These are phyloP conservation scores for Chloromyia formosa DNA, from an alignment of 2,888 invertebrate genomes.

Conservation along the genomic window DNA sequence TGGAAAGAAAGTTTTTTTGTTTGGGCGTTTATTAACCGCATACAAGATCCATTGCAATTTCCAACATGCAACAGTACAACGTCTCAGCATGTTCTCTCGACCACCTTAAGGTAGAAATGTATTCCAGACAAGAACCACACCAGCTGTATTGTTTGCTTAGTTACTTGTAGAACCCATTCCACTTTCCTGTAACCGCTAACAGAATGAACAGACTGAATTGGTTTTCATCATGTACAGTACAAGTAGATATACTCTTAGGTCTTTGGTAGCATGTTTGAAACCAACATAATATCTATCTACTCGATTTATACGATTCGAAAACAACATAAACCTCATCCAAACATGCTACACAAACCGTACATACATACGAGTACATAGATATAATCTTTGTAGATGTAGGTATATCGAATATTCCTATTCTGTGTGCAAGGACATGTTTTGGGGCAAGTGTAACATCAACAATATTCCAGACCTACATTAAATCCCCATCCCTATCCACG, in stretches of 20 bases:
- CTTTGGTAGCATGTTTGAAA: conserved; percentile 6
- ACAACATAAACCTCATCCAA: conserved; percentile 20
- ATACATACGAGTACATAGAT: too few relatives aligned
- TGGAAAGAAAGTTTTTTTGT: neutral
- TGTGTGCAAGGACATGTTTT: conserved; percentile 38
- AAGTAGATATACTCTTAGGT: conserved; percentile 5
- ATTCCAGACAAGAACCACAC: conserved; percentile 34
- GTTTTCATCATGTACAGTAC: conserved; percentile 39
- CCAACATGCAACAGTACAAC: conserved; percentile 11
- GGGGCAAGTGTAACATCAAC: conserved; percentile 43
- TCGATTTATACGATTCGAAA: conserved; percentile 29
- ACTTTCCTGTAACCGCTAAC: conserved; percentile 31
- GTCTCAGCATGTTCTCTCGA: conserved; percentile 32
- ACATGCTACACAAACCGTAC: neutral
- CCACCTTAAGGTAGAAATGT: conserved; percentile 35
- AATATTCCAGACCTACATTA: conserved; percentile 36
- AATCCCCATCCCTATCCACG: conserved; percentile 18
- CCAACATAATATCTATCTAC: conserved; percentile 7
- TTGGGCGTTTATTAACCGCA: conserved; percentile 32
- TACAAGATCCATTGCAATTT: conserved; percentile 14
- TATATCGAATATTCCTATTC: conserved; percentile 19
- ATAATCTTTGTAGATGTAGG: neutral
- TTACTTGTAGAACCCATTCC: conserved; percentile 11
- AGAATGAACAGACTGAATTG: conserved; percentile 31
- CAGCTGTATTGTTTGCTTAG: neutral